phyloP scores from a whole-genome alignment of 2,797 vertebrate species.

The Eospalax fontanierii region DNA sequence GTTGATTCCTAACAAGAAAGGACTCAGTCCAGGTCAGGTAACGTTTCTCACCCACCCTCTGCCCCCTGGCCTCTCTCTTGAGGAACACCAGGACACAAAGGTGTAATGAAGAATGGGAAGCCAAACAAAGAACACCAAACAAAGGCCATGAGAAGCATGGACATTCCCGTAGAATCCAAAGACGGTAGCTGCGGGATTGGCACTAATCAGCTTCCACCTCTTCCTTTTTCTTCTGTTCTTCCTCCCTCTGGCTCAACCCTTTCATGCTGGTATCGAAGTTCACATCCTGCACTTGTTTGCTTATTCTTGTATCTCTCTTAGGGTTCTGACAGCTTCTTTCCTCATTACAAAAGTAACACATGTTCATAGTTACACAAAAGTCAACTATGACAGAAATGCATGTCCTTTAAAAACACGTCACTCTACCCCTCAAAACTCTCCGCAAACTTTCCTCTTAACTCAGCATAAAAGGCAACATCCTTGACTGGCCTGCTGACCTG shows the following conservation, averaged over 20 bases:
- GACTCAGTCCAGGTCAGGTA: neutral
- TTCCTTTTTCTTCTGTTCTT: neutral
- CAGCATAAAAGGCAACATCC: neutral
- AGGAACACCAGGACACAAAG: neutral
- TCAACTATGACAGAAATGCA: constrained; percentile 70
- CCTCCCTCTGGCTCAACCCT: neutral
- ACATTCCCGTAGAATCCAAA: neutral
- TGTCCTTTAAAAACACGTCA: constrained; percentile 58
- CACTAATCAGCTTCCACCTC: neutral
- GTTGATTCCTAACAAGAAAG: neutral
- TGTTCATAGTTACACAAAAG: constrained; percentile 72
- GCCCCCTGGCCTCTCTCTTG: neutral
- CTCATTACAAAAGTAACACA: constrained; percentile 64
- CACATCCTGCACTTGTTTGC: constrained; percentile 2
- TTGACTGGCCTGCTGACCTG: neutral
- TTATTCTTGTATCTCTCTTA: constrained; percentile 13
- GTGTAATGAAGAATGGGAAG: neutral
- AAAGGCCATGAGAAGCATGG: neutral
- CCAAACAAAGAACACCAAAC: too few species aligned
- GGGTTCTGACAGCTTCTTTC: constrained; percentile 34
- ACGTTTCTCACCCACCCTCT: neutral
- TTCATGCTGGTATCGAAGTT: neutral
- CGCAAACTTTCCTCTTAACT: constrained; percentile 27
- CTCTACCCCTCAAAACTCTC: neutral
- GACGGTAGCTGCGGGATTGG: neutral